phyloP scores from a whole-genome alignment of 1,140 invertebrate genomes.

The Doryteuthis pealeii region DNA sequence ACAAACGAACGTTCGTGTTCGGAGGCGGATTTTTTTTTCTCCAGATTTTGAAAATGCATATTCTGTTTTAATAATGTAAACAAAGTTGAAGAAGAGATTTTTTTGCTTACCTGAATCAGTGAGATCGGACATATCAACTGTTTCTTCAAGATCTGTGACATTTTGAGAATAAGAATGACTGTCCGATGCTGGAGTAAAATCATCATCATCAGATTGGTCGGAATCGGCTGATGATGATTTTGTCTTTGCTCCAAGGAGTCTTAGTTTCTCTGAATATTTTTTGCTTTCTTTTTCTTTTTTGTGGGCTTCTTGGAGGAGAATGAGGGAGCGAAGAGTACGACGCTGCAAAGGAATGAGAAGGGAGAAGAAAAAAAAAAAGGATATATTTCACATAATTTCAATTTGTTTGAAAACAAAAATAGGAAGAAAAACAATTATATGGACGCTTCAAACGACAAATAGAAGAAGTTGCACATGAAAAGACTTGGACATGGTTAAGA shows the following conservation, averaged over 20 bases:
- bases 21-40: too few relatives aligned
- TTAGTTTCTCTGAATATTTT: constrained; percentile 36
- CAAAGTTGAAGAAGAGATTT: not conserved
- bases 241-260: constrained; percentile 32
- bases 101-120: constrained; percentile 39
- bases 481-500: too few relatives aligned
- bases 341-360: constrained; percentile 14
- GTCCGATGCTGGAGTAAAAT: not conserved
- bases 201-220: constrained; percentile 33
- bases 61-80: too few relatives aligned
- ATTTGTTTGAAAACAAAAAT: too few relatives aligned
- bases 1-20: too few relatives aligned
- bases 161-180: not conserved
- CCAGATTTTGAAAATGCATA: too few relatives aligned
- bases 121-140: constrained; percentile 38
- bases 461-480: too few relatives aligned
- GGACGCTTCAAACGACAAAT: too few relatives aligned
- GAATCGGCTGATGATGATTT: constrained; percentile 22
- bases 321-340: constrained; percentile 21
- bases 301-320: constrained; percentile 36
- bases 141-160: not conserved
- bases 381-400: too few relatives aligned
- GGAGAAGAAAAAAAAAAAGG: too few relatives aligned
- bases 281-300: constrained; percentile 34
- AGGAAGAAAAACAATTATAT: too few relatives aligned